Evolutionary conservation across 2,797 vertebrate genomes (phyloP).

Genomic region (Brotula barbata): DNA sequence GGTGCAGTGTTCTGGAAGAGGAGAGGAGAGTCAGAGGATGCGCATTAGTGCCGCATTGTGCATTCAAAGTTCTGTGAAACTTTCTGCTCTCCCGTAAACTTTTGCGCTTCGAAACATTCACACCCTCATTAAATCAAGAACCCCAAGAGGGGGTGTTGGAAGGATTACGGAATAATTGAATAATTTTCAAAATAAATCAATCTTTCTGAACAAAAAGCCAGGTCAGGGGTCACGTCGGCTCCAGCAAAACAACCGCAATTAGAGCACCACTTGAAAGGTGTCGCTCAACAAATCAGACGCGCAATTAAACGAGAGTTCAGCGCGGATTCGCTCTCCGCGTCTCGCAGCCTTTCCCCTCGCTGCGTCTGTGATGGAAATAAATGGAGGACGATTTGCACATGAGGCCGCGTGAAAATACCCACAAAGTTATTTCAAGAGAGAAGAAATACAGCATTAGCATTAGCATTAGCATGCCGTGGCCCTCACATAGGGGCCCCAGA

Average conservation of each 20-base stretch:
- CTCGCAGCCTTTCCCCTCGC: conserved; percentile 25
- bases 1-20: conserved; percentile 89
- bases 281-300: conserved; percentile 34
- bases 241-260: conserved; percentile 52
- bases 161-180: conserved; percentile 29
- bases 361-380: conserved; percentile 65
- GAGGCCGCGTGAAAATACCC: conserved; percentile 62
- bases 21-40: conserved; percentile 1
- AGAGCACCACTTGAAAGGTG: conserved; percentile 43
- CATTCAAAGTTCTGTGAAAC: not conserved
- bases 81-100: conserved; percentile 12
- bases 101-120: not conserved
- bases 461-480: conserved; percentile 60
- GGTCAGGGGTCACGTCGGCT: conserved; percentile 5
- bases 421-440: conserved; percentile 56
- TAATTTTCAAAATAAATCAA: conserved; percentile 29
- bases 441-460: conserved; percentile 62
- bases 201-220: conserved; percentile 9
- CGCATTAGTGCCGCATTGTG: conserved; percentile 14
- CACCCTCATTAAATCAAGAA: conserved; percentile 9
- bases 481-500: conserved; percentile 46
- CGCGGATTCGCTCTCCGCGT: conserved; percentile 33
- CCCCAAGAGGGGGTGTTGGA: not conserved
- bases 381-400: conserved; percentile 69
- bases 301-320: conserved; percentile 45